These are phyloP conservation scores for Trichonephila clavata DNA, from an alignment of 1,140 invertebrate genomes.

Conservation along the genomic window DNA sequence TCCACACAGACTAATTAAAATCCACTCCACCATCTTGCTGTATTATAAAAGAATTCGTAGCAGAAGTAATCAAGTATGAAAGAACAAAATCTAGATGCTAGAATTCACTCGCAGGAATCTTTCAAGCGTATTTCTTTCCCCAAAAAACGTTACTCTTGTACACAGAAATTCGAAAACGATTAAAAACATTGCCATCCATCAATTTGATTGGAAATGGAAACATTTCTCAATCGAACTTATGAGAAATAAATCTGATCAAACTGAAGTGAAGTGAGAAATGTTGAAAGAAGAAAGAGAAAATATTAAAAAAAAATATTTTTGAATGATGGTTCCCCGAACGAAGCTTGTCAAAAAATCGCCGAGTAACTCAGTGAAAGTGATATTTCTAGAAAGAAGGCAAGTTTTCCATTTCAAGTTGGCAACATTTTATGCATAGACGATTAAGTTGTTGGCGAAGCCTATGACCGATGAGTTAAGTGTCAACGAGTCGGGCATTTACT, in stretches of 20 bases:
- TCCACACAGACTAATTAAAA: background rate
- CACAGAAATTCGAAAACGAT: slow-evolving; percentile 3
- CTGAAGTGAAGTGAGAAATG: slow-evolving; percentile 10
- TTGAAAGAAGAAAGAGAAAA: background rate
- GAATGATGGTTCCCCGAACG: slow-evolving; percentile 59
- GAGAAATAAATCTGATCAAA: slow-evolving; percentile 11
- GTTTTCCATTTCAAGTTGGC: slow-evolving; percentile 57
- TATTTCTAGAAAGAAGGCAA: slow-evolving; percentile 36
- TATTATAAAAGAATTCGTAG: background rate
- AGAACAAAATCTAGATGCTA: background rate
- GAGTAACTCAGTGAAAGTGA: slow-evolving; percentile 45
- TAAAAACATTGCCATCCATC: slow-evolving; percentile 51
- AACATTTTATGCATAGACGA: slow-evolving; percentile 69
- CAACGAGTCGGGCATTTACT: slow-evolving; percentile 52
- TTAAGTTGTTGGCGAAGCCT: slow-evolving; percentile 60
- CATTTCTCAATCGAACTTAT: slow-evolving; percentile 21
- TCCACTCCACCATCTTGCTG: background rate
- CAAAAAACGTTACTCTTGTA: background rate
- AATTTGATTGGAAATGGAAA: slow-evolving; percentile 52
- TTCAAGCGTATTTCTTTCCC: background rate
- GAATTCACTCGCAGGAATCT: background rate
- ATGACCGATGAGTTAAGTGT: slow-evolving; percentile 53
- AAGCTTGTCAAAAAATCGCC: slow-evolving; percentile 65
- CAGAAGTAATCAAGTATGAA: slow-evolving; percentile 31
- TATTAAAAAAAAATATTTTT: slow-evolving; percentile 29